These are phyloP conservation scores for Ennomos quercinarius DNA, from an alignment of 2,888 invertebrate species.

Conservation along the genomic window DNA sequence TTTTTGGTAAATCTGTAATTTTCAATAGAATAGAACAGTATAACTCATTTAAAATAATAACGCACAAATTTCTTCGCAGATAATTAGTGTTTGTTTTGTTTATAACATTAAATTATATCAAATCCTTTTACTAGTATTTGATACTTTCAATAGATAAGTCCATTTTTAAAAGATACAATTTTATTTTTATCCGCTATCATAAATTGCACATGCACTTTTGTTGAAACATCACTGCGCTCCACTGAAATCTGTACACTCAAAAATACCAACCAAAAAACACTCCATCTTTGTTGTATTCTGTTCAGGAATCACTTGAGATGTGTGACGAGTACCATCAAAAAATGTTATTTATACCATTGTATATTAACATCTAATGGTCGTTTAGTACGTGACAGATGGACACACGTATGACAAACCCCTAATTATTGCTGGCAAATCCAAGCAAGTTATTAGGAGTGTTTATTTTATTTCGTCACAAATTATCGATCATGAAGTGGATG, in stretches of 20 bases:
- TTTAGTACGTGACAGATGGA: conserved; percentile 68
- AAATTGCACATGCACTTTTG: not conserved
- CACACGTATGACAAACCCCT: conserved; percentile 72
- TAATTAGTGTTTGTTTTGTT: no score
- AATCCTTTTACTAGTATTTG: no score
- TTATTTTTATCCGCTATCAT: not conserved
- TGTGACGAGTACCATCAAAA: conserved; percentile 61
- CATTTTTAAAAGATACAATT: no score
- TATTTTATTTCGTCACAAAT: conserved; percentile 54
- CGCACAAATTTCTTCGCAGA: no score
- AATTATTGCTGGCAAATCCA: conserved; percentile 72
- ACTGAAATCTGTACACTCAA: conserved; percentile 30
- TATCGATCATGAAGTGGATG: conserved; percentile 33
- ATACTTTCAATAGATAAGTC: no score
- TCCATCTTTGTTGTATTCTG: conserved; percentile 62
- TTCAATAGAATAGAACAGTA: no score
- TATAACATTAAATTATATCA: no score
- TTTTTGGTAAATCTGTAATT: no score
- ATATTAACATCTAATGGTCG: conserved; percentile 63
- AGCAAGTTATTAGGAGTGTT: conserved; percentile 64
- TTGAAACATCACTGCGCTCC: conserved; percentile 10
- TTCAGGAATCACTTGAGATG: conserved; percentile 58
- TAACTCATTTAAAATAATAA: no score
- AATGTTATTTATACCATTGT: conserved; percentile 72
- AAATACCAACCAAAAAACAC: conserved; percentile 60